Conservation (phyloP, 1,140 invertebrate species). For the Lasioglossum baleicum region DNA sequence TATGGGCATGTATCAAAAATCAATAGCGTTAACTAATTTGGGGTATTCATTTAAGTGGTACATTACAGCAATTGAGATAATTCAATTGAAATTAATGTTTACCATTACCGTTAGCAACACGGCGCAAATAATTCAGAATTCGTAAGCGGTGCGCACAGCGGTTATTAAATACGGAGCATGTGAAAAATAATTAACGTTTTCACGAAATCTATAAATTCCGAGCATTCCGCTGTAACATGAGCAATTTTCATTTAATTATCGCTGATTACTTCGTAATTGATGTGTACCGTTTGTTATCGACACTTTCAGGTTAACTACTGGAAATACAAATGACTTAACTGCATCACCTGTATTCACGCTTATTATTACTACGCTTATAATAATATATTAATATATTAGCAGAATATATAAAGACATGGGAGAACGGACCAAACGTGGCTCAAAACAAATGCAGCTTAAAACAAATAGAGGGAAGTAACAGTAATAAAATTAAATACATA, state of each 20-base stretch:
- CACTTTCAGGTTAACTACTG: neutral
- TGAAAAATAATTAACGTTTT: neutral
- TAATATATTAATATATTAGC: too few relatives aligned
- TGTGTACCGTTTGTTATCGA: neutral
- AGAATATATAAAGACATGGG: too few relatives aligned
- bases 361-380: too few relatives aligned
- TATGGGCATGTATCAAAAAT: too few relatives aligned
- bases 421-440: too few relatives aligned
- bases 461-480: too few relatives aligned
- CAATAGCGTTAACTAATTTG: neutral
- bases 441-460: too few relatives aligned
- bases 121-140: neutral
- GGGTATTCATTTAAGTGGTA: neutral
- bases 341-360: neutral
- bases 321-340: neutral
- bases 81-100: neutral
- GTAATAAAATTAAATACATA: too few relatives aligned
- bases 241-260: neutral
- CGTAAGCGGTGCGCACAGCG: neutral
- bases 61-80: neutral
- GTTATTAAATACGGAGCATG: neutral
- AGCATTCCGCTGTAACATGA: neutral
- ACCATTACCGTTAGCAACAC: neutral
- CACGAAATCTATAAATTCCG: neutral
- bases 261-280: neutral